A percentile compares a stretch with the other conserved stretches of the same genome.
Evolutionary conservation across 2,113 vertebrate genomes (phyloP).

Genomic region (Pteruthius melanotis): DNA sequence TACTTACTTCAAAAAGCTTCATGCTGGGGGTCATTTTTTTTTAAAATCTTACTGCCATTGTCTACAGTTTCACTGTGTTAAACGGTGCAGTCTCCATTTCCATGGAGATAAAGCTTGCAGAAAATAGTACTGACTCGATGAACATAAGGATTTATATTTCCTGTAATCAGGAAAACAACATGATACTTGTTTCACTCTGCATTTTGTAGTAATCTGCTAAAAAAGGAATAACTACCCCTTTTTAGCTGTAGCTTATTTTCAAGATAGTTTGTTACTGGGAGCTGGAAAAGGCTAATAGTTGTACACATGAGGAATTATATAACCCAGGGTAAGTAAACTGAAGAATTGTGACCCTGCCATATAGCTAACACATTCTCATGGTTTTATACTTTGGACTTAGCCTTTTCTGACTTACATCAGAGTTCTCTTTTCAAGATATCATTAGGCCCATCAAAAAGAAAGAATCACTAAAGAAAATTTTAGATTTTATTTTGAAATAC

Average conservation of each 20-base stretch:
- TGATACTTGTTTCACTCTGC: not conserved
- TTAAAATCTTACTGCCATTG: not conserved
- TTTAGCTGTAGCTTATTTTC: not conserved
- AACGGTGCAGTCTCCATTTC: slow-evolving; percentile 10
- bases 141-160: slow-evolving; percentile 22
- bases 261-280: not conserved
- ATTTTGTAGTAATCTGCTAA: not conserved
- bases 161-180: not conserved
- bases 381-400: not conserved
- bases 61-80: not conserved
- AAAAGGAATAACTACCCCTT: not conserved
- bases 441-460: not conserved
- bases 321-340: not conserved
- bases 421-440: not conserved
- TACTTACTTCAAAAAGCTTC: not conserved
- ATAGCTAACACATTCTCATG: not conserved
- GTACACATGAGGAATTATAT: not conserved
- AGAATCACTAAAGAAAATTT: not conserved
- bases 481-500: not conserved
- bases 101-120: slow-evolving; percentile 55
- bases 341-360: not conserved
- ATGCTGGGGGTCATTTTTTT: not conserved
- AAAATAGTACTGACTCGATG: not conserved
- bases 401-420: not conserved
- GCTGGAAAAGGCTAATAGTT: not conserved